Base-by-base conservation (phyloP, 2,113 vertebrate species). In the Chlorodrepanis virens region DNA sequence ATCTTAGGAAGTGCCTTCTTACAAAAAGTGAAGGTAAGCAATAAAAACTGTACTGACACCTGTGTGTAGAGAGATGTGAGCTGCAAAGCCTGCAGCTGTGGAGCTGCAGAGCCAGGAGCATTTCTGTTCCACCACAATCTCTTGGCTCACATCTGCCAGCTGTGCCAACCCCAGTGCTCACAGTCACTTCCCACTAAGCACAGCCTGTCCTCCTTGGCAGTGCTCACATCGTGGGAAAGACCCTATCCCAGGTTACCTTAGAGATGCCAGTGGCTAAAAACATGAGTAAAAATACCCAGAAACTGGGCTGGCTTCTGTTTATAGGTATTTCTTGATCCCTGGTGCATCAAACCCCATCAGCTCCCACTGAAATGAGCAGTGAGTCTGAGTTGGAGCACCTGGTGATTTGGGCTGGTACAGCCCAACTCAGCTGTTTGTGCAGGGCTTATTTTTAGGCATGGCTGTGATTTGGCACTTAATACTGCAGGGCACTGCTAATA, bases 131-230 rank as follows among this genome's bases (percentile, higher is more conserved):
- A 35, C 35, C 35, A 35, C 35, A 35, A 35, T 35, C 35, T 35
- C 35, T 35, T 35, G 35, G 35, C 35, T 35, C 35, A 35, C 35
- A 35, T 35, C 35, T 35, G 35, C 35, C 10, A 84, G 40, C 52
- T 33, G 47, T 57, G 49, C 49, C 7, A 67, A 31, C 9, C 20
- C 18, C 29, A 21, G 9, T 35, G 60, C 12, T 42, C 52, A 29
- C 6, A 18, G 29, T 89, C 8, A 5, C 21, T 35, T 44, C 63
- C 54, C 19, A 8, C 31, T 74, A 37, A 52, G 24, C 22, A 33
- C 6, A 2, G 14, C 2, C 33, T 63, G 40, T 47, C 2, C 0
- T 54, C n/a, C 15, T 63, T 59, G 17, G 44, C 47, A 42, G 29
- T 28, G 4, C 40, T 57, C 19, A 2, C 50, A 18, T 67, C 35